phyloP scores from a whole-genome alignment of 2,888 invertebrate species.

The Andrena haemorrhoa region DNA sequence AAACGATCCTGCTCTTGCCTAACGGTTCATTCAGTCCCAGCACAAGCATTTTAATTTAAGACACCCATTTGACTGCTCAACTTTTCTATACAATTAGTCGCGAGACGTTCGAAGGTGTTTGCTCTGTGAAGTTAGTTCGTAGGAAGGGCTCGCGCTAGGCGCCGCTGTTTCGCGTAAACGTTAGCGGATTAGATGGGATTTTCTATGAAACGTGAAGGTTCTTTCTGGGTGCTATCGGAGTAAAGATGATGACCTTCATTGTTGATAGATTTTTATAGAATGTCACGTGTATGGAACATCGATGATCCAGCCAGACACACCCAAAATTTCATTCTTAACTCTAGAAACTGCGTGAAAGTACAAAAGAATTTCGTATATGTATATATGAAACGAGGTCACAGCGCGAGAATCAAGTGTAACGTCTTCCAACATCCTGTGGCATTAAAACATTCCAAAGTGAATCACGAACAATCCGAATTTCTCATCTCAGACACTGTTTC shows the following conservation, averaged over 20 bases:
- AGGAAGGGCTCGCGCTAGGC: constrained; percentile 13
- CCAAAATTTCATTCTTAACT: constrained; percentile 45
- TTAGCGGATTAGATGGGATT: constrained; percentile 39
- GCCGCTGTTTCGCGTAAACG: constrained; percentile 29
- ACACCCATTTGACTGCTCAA: constrained; percentile 66
- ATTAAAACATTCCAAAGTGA: constrained; percentile 70
- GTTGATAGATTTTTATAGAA: constrained; percentile 63
- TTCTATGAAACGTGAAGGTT: constrained; percentile 49
- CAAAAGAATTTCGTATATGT: constrained; percentile 47
- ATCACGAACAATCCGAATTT: constrained; percentile 57
- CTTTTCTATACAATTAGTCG: constrained; percentile 69
- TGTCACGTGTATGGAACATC: constrained; percentile 23
- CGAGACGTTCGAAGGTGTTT: constrained; percentile 56
- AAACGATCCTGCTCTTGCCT: constrained; percentile 62
- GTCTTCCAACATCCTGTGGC: constrained; percentile 67
- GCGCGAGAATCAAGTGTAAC: constrained; percentile 47
- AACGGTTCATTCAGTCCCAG: constrained; percentile 53
- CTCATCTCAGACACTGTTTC: constrained; percentile 48
- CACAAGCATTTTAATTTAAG: constrained; percentile 58
- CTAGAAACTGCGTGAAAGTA: constrained; percentile 56
- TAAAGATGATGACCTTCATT: constrained; percentile 45
- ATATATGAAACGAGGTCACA: constrained; percentile 44
- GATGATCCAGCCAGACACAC: constrained; percentile 23
- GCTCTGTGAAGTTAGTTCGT: constrained; percentile 44
- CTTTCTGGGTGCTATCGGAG: constrained; percentile 58